Conservation (phyloP, 1,140 invertebrate genomes). For the Ylistrum balloti region DNA sequence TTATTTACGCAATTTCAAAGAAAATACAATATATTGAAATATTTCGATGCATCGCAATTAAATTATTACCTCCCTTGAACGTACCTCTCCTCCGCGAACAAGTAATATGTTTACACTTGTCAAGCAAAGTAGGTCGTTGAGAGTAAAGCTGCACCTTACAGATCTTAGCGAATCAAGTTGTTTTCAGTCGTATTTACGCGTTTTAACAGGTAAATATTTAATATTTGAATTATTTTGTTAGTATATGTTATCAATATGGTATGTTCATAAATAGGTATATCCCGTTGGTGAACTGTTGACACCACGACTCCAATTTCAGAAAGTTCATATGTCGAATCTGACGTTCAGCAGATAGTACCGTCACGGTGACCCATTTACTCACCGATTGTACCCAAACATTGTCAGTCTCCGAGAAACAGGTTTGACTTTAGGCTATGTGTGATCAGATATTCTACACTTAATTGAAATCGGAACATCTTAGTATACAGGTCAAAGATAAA, state of each 20-base stretch:
- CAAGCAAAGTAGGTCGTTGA: slow-evolving; percentile 18
- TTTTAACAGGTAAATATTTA: background rate
- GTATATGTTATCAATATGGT: background rate
- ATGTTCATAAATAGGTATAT: background rate
- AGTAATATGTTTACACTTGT: background rate
- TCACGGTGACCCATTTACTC: background rate
- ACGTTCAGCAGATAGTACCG: background rate
- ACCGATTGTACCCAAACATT: background rate
- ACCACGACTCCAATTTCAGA: background rate
- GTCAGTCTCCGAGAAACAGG: background rate
- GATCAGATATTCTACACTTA: too few relatives aligned
- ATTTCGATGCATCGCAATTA: too few relatives aligned
- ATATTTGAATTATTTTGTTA: background rate
- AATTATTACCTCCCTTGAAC: background rate
- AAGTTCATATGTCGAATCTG: background rate
- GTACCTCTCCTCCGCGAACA: background rate
- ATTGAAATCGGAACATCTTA: too few relatives aligned
- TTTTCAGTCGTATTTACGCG: background rate
- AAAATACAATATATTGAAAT: too few relatives aligned
- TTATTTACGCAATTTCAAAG: too few relatives aligned
- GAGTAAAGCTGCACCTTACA: background rate
- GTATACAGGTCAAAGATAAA: too few relatives aligned
- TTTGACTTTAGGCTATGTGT: too few relatives aligned
- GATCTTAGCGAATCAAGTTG: background rate
- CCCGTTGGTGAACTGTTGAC: background rate